Evolutionary conservation across 2,113 vertebrate species (phyloP).

Genomic region (Hippocampus zosterae): DNA sequence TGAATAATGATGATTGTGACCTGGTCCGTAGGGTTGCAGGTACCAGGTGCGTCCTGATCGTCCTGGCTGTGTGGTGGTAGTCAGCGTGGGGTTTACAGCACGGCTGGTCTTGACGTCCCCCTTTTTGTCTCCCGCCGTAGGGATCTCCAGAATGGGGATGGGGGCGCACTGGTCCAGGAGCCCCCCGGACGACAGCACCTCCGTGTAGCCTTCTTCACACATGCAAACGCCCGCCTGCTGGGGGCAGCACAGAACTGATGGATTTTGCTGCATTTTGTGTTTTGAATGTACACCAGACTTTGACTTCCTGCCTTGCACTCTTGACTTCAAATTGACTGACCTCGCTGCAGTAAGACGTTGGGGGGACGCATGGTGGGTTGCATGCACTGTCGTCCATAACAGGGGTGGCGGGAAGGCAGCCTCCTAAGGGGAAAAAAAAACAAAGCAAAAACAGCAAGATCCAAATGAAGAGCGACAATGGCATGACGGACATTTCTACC

Average conservation of each 20-base stretch:
- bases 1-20: constrained; percentile 61
- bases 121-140: constrained; percentile 84
- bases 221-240: constrained; percentile 80
- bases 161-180: constrained; percentile 87
- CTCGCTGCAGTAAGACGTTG: constrained; percentile 89
- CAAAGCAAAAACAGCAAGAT: neutral
- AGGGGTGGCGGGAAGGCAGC: constrained; percentile 81
- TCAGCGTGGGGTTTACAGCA: constrained; percentile 85
- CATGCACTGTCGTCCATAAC: constrained; percentile 85
- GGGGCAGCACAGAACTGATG: constrained; percentile 43
- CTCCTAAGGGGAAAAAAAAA: constrained; percentile 76
- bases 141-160: constrained; percentile 89
- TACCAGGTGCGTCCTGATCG: constrained; percentile 88
- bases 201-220: constrained; percentile 94
- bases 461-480: too few relatives aligned
- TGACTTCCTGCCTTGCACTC: neutral
- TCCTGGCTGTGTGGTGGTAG: constrained; percentile 78
- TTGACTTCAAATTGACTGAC: constrained; percentile 63
- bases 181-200: constrained; percentile 83
- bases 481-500: neutral
- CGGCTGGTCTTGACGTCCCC: constrained; percentile 95
- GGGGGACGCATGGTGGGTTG: constrained; percentile 84
- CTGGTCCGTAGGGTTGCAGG: constrained; percentile 94
- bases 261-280: neutral
- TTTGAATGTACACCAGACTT: neutral